Evolutionary conservation across 2,113 vertebrate genomes (phyloP), one percentile per base, ranked within the genome.

Genomic region (Apteryx owenii): DNA sequence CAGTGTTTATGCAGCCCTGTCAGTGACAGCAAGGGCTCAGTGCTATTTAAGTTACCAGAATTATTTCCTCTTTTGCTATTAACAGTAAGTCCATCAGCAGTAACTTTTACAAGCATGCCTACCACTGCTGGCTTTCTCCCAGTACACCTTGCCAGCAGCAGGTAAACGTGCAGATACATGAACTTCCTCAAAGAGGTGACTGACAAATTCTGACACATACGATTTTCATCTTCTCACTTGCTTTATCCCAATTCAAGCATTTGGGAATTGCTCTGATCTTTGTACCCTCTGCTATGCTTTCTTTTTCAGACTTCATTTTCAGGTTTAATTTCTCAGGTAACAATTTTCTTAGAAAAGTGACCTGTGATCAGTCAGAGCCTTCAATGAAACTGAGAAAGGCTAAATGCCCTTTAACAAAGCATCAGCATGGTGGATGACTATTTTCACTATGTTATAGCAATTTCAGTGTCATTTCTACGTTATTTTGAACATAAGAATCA

Each of bases 231-330:
- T 93, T 84, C 38, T 86, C 7, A 1, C 78, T 86, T 85, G 33
- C 69, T 69, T 31, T 81, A 58, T 44, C 58, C n/a, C 12, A 48
- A 4, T 82, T 61, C 72, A 91, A 71, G 29, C 22, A 38, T 54
- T 40, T 86, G 50, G 72, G 19, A 71, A 88, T 70, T 20, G 0
- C 29, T 69, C 48, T 68, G 51, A n/a, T 76, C 88, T 92, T 90
- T 95, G 70, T 77, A 80, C 50, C 19, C 19, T 72, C 44, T 77
- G 28, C 44, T 81, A 53, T 80, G 23, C 42, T 95, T 86, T 96
- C 40, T 29, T 82, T 96, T 91, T 81, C 36, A 62, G 72, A 76
- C 26, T 61, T 36, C 23, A 5, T 19, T 68, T 33, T 38, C 3
- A 3, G 9, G 36, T 78, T 72, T n/a, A 12, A 20, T 70, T 82